Base-by-base conservation (phyloP, 2,797 vertebrate genomes). In the Balearica regulorum region DNA sequence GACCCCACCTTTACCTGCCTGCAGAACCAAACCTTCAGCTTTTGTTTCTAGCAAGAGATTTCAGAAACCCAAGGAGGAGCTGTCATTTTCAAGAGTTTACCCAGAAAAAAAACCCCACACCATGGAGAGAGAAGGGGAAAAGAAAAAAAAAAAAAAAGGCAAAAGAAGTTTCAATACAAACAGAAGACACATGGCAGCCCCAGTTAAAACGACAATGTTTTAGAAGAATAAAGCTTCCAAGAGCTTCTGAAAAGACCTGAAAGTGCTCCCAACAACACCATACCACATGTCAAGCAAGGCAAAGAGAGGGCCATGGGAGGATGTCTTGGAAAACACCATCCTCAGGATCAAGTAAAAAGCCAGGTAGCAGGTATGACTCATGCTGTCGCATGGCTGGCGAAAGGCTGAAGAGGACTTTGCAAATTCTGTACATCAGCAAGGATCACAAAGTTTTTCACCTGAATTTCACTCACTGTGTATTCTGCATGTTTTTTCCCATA, bases 401-500 rank as follows among this genome's bases (percentile, higher is more conserved):
- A 62, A 82, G 93, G 91, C 55, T 87, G 87, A 41, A 31, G 41
- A 39, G 25, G 55, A 20, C 61, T 72, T 72, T 6, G 48, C 77
- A 92, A 55, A 60, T 55, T 91, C 81, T 83, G 55, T 35, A 84
- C 69, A 75, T 55, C 76, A 84, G 54, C 39, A 73, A 0, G 54
- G 69, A 70, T 35, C 44, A 62, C 31, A 62, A 85, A 73, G 55
- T 10, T 25, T 28, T 82, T n/a, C 89, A 90, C 91, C 53, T 57
- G 81, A 71, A 81, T 66, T 77, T 65, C 96, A 98, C 99, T 99
- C 98, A 99, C 99, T 98, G 99, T 99, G 98, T 99, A 99, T 95
- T 99, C 99, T 84, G 99, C 99, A 37, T 99, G 99, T 97, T 99
- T 99, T 97, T 99, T 99, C 83, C 99, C 99, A 97, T 99, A 99